Conservation (phyloP, 2,797 vertebrate species). For the Acanthiza pusilla region DNA sequence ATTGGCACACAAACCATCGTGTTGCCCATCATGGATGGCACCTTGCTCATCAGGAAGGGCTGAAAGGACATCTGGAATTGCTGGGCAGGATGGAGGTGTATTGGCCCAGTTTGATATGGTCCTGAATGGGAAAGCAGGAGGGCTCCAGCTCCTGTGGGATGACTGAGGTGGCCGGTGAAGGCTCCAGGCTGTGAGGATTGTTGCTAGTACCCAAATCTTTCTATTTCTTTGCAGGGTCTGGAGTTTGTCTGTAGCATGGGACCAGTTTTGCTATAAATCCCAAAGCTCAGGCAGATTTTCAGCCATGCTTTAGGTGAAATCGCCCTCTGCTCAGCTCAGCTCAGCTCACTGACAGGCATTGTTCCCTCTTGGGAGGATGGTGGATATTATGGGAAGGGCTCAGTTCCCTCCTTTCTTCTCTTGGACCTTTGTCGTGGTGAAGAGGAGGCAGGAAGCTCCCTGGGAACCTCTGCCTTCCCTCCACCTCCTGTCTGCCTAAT, state of each 20-base stretch:
- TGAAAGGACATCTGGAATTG: background rate
- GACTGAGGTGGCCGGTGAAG: background rate
- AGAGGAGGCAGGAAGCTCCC: background rate
- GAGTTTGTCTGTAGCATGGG: background rate
- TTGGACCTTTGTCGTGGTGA: background rate
- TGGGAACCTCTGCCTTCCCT: background rate
- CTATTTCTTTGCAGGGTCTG: background rate
- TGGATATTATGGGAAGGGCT: background rate
- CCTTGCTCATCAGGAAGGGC: background rate
- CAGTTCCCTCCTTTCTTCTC: background rate
- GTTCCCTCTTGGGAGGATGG: background rate
- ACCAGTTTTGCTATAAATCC: background rate
- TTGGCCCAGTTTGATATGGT: background rate
- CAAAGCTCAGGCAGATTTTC: background rate
- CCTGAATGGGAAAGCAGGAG: background rate
- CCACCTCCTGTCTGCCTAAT: background rate
- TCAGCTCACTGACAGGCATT: background rate
- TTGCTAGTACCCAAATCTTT: background rate
- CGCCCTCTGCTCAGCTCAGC: background rate
- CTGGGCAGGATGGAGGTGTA: background rate
- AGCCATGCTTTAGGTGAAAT: background rate
- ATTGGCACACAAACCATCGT: rapidly evolving
- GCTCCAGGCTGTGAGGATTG: background rate
- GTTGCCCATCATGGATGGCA: background rate
- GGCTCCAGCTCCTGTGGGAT: rapidly evolving